These are phyloP conservation scores for Aegithalos caudatus DNA, from an alignment of 2,113 vertebrate species.

Conservation along the genomic window DNA sequence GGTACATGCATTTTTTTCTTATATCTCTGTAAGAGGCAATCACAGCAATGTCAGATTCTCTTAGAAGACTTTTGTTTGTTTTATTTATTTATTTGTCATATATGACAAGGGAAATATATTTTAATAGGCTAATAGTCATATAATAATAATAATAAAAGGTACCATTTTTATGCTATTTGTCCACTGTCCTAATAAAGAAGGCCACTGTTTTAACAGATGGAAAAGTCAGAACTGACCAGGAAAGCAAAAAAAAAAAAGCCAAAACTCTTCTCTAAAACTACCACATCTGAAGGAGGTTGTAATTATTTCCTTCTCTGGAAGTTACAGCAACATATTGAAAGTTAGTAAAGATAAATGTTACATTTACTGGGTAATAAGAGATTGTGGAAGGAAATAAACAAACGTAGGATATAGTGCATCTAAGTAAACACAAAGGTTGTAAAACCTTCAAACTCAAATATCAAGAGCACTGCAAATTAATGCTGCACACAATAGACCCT, in stretches of 20 bases:
- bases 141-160: background rate
- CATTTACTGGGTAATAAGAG: conserved; percentile 76
- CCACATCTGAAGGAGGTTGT: conserved; percentile 26
- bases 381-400: conserved; percentile 86
- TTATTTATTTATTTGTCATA: background rate
- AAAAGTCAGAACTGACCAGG: conserved; percentile 5
- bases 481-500: conserved; percentile 86
- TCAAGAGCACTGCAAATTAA: conserved; percentile 87
- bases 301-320: conserved; percentile 63
- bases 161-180: background rate
- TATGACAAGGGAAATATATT: background rate
- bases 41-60: background rate
- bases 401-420: conserved; percentile 85
- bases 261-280: background rate
- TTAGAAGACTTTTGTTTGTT: background rate
- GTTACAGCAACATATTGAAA: conserved; percentile 60
- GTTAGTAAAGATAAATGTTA: conserved; percentile 79
- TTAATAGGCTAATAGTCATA: background rate
- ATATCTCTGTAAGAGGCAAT: background rate
- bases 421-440: conserved; percentile 88
- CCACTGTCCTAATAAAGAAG: background rate
- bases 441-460: conserved; percentile 89
- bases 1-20: background rate
- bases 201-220: background rate
- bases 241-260: background rate